Percentiles rank a stretch among this genome's conserved stretches.
phyloP scores from a whole-genome alignment of 2,797 vertebrate genomes.

The Phalloptychus januarius region DNA sequence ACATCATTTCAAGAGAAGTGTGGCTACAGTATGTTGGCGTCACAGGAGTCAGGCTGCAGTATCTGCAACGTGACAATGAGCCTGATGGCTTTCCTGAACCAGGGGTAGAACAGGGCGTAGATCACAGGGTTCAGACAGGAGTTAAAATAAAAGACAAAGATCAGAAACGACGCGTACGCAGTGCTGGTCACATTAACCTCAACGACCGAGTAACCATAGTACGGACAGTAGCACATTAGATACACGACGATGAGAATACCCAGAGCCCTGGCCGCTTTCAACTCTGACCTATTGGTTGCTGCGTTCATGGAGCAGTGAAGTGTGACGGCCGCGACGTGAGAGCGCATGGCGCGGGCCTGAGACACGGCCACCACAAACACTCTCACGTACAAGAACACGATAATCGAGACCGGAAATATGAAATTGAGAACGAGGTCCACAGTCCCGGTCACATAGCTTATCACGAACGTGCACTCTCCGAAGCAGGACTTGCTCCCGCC shows the following conservation, averaged over 20 bases:
- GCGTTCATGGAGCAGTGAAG: neutral
- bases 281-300: constrained; percentile 20
- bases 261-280: constrained; percentile 25
- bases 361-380: constrained; percentile 30
- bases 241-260: constrained; percentile 28
- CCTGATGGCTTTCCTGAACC: constrained; percentile 23
- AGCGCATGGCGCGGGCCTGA: constrained; percentile 30
- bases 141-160: constrained; percentile 11
- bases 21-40: neutral
- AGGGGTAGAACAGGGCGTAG: constrained; percentile 15
- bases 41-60: neutral
- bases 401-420: constrained; percentile 2
- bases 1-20: neutral
- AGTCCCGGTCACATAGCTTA: neutral
- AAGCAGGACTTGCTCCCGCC: constrained; percentile 8
- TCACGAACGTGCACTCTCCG: constrained; percentile 7
- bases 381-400: constrained; percentile 5
- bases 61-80: neutral
- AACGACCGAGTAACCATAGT: neutral
- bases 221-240: constrained; percentile 25
- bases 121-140: constrained; percentile 30
- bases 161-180: too few species aligned
- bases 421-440: constrained; percentile 14
- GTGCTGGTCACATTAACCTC: accelerated
- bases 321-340: neutral